Conservation (phyloP, 2,888 invertebrate species). For the Sinotaia quadrata region DNA sequence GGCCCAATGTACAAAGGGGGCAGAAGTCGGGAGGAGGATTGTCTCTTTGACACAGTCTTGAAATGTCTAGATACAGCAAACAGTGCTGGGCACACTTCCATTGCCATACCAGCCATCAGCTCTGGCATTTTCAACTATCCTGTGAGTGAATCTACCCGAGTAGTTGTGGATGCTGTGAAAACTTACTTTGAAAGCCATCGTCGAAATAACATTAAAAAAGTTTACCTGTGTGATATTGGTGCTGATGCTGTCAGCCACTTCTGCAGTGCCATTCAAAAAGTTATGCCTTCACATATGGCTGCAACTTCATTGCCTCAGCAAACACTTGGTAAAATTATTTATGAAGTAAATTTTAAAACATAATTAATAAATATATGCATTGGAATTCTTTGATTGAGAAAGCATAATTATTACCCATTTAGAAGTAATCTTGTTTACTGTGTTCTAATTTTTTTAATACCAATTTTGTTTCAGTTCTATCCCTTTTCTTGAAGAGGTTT, state of each 20-base stretch:
- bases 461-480: too few species aligned
- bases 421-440: too few species aligned
- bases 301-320: too few species aligned
- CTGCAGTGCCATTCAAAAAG: neutral
- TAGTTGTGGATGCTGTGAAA: neutral
- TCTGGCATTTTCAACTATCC: constrained; percentile 39
- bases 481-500: too few species aligned
- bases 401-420: too few species aligned
- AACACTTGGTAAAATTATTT: too few species aligned
- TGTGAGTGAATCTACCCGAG: neutral
- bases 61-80: constrained; percentile 39
- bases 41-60: neutral
- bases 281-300: too few species aligned
- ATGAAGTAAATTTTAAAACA: too few species aligned
- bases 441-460: too few species aligned
- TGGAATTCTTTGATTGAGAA: too few species aligned
- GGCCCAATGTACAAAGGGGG: constrained; percentile 42
- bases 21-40: constrained; percentile 31
- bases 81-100: constrained; percentile 34
- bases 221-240: neutral
- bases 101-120: constrained; percentile 61
- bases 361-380: too few species aligned
- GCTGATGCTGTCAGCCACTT: neutral
- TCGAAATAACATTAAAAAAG: neutral
- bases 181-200: neutral